Evolutionary conservation across 2,113 vertebrate species (phyloP).

Genomic region (Porphyrio hochstetteri): DNA sequence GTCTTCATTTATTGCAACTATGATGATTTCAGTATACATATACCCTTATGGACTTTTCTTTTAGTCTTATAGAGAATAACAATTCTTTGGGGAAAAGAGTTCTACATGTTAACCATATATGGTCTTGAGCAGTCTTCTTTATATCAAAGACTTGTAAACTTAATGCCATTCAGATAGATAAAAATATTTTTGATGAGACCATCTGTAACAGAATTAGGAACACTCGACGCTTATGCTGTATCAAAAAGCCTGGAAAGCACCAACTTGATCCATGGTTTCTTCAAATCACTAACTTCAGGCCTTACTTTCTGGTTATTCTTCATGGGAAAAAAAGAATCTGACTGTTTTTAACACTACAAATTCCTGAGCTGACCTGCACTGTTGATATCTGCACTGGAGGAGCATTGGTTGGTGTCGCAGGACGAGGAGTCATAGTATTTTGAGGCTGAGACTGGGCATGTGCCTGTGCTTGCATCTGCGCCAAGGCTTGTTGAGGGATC

Average conservation of each 20-base stretch:
- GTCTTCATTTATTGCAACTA: neutral
- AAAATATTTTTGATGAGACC: slow-evolving; percentile 5
- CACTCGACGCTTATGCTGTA: neutral
- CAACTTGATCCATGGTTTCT: neutral
- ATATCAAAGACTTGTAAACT: neutral
- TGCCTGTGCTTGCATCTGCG: slow-evolving; percentile 94
- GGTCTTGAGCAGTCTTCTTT: neutral
- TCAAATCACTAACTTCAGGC: neutral
- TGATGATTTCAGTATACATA: neutral
- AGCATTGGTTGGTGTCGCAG: slow-evolving; percentile 88
- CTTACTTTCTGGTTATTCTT: neutral
- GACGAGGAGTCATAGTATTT: slow-evolving; percentile 86
- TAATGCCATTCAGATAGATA: neutral
- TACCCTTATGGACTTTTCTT: neutral
- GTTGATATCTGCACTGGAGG: slow-evolving; percentile 91
- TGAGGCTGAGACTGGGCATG: slow-evolving; percentile 92
- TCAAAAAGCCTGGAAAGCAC: neutral
- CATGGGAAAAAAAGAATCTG: neutral
- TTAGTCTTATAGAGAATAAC: neutral
- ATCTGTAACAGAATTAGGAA: neutral
- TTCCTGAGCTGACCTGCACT: slow-evolving; percentile 82
- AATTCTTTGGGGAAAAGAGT: neutral
- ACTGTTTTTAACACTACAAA: neutral
- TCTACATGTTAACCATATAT: neutral
- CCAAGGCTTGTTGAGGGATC: slow-evolving; percentile 93